phyloP scores from a whole-genome alignment of 2,113 vertebrate genomes.

The Oxyura jamaicensis region DNA sequence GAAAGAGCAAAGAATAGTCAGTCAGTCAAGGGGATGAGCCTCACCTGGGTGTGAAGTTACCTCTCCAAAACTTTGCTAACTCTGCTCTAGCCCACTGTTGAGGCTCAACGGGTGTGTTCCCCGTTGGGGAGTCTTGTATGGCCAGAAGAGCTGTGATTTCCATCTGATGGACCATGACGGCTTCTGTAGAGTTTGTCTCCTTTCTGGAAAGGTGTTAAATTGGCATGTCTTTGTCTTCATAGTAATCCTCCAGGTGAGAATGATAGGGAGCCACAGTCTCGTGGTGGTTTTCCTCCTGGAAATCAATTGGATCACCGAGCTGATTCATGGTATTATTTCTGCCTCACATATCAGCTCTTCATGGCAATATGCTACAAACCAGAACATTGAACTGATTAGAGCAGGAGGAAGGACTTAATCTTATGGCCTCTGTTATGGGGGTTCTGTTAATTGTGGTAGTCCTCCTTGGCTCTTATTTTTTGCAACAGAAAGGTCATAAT shows the following conservation, averaged over 20 bases:
- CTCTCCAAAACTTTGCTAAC: neutral
- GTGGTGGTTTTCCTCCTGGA: neutral
- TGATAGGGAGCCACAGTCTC: neutral
- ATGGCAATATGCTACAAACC: neutral
- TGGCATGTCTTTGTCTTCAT: neutral
- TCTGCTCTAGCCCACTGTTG: fast-evolving
- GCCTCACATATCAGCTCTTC: neutral
- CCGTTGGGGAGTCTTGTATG: neutral
- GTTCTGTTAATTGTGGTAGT: neutral
- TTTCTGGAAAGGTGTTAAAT: neutral
- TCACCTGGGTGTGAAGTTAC: neutral
- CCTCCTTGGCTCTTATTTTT: neutral
- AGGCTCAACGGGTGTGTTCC: neutral
- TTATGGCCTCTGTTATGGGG: neutral
- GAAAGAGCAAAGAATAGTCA: neutral
- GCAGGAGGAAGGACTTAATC: neutral
- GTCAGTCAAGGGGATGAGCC: neutral
- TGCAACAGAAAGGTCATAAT: neutral
- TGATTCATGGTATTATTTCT: neutral
- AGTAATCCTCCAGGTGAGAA: neutral
- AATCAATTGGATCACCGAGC: neutral
- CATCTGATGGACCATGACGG: neutral
- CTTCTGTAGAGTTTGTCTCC: neutral
- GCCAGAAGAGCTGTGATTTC: neutral
- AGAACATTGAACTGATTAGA: neutral